These are phyloP conservation scores for Sebastes oblongus DNA, from an alignment of 2,797 vertebrate genomes.

Conservation along the genomic window DNA sequence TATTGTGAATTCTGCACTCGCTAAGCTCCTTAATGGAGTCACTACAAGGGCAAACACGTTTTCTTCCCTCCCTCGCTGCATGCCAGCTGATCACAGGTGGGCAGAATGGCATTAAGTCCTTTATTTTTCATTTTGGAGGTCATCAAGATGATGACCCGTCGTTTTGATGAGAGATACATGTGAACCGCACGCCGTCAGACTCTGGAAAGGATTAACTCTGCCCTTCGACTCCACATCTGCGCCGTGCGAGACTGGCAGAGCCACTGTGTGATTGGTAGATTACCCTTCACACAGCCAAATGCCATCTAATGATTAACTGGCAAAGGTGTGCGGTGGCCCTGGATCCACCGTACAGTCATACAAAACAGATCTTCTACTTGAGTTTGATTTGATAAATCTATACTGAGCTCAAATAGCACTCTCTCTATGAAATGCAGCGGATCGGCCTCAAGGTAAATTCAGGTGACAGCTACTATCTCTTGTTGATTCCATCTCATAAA, in stretches of 20 bases:
- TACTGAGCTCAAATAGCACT: neutral
- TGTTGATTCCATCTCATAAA: constrained; percentile 3
- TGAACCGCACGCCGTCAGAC: constrained; percentile 31
- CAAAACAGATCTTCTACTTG: neutral
- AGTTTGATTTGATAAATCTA: neutral
- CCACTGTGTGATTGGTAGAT: constrained; percentile 67
- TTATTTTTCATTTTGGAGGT: constrained; percentile 48
- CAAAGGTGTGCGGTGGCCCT: constrained; percentile 30
- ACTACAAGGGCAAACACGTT: constrained; percentile 70
- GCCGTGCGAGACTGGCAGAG: constrained; percentile 59
- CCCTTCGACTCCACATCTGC: constrained; percentile 76
- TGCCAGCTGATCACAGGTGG: constrained; percentile 59
- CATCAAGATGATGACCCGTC: constrained; percentile 15
- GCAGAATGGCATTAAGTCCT: constrained; percentile 20
- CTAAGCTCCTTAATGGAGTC: constrained; percentile 78
- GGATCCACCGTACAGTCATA: neutral
- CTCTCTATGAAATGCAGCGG: neutral
- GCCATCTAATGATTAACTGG: constrained; percentile 68
- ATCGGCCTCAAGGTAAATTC: neutral
- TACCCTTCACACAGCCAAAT: constrained; percentile 58
- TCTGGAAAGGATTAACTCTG: constrained; percentile 72
- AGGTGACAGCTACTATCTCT: neutral
- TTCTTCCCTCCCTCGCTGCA: neutral
- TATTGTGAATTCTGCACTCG: constrained; percentile 67
- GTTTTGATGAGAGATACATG: constrained; percentile 63